phyloP scores from a whole-genome alignment of 2,113 vertebrate genomes.

The Archilochus colubris region DNA sequence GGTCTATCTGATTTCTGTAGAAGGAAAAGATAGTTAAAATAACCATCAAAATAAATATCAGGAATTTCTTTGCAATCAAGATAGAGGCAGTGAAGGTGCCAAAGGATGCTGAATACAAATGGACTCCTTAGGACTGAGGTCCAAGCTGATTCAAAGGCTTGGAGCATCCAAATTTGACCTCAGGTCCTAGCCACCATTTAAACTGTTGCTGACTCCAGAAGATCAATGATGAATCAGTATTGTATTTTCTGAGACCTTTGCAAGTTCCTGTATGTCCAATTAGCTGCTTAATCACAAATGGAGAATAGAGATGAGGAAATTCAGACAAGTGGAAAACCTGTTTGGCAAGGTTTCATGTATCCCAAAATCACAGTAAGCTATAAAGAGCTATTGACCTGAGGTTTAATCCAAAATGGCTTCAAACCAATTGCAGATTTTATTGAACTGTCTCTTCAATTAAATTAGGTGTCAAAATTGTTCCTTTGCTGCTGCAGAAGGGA shows the following conservation, averaged over 20 bases:
- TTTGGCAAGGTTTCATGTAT: not conserved
- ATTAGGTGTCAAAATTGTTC: conserved; percentile 45
- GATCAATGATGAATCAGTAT: not conserved
- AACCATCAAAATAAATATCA: not conserved
- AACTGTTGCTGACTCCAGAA: not conserved
- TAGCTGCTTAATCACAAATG: not conserved
- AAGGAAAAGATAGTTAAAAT: conserved; percentile 4
- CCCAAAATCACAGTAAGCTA: not conserved
- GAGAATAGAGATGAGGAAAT: not conserved
- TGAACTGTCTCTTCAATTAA: conserved; percentile 49
- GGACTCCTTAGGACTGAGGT: not conserved
- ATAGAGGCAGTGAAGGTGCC: not conserved
- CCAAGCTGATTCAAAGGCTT: not conserved
- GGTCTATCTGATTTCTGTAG: conserved; percentile 82
- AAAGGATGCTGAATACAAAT: not conserved
- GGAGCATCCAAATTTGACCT: not conserved
- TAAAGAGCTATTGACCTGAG: not conserved
- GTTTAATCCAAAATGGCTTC: conserved; percentile 48
- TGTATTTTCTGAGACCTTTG: not conserved
- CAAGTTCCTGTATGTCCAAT: not conserved
- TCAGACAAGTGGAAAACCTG: not conserved
- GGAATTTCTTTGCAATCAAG: not conserved
- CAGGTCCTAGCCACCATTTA: not conserved
- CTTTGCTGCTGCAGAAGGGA: not conserved
- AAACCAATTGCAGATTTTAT: conserved; percentile 56